phyloP scores from a whole-genome alignment of 2,797 vertebrate species.

The Macropus fuliginosus region DNA sequence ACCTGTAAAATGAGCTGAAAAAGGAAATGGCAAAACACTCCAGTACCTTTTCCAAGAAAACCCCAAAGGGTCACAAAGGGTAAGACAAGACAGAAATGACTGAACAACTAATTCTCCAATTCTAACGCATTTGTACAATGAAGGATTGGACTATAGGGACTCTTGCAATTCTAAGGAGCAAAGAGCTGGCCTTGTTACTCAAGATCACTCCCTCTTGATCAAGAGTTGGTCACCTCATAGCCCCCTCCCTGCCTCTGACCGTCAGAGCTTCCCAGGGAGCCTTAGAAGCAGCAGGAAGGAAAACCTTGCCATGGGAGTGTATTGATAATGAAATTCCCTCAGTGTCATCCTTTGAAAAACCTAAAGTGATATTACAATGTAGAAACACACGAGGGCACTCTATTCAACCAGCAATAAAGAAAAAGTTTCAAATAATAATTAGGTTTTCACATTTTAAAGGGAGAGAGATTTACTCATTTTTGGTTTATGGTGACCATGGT shows the following conservation, averaged over 20 bases:
- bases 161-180: not conserved
- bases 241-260: not conserved
- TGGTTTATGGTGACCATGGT: not conserved
- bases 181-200: not conserved
- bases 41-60: not conserved
- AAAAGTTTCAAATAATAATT: not conserved
- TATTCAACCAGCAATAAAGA: not conserved
- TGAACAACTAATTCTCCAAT: not conserved
- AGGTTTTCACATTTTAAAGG: not conserved
- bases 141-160: not conserved
- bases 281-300: not conserved
- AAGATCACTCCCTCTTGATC: not conserved
- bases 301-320: not conserved
- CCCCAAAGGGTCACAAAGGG: not conserved
- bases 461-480: not conserved
- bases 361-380: not conserved
- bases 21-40: not conserved
- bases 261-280: not conserved
- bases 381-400: not conserved
- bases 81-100: not conserved
- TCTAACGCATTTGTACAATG: not conserved
- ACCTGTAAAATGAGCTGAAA: not conserved
- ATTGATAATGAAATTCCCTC: not conserved
- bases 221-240: not conserved
- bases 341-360: not conserved